Conservation (phyloP, 2,797 vertebrate genomes). For the Oreortyx pictus region DNA sequence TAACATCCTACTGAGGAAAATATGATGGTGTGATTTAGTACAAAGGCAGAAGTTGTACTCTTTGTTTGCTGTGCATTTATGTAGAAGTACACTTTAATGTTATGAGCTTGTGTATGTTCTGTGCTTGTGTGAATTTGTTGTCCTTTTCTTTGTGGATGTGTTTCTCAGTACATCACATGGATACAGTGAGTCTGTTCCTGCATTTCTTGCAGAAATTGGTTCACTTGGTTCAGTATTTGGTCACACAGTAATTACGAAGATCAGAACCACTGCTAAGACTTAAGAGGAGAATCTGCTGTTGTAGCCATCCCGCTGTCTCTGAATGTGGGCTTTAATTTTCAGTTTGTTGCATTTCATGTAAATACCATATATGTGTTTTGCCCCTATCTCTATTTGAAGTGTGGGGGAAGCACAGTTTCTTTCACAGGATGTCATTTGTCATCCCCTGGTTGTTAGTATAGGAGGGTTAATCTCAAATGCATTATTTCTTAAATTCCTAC, state of each 20-base stretch:
- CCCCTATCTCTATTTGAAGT: not conserved
- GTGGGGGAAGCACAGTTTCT: not conserved
- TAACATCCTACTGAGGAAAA: not conserved
- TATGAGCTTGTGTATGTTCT: not conserved
- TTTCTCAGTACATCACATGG: not conserved
- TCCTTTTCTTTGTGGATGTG: not conserved
- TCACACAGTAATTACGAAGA: not conserved
- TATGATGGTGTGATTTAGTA: not conserved
- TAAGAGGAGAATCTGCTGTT: not conserved
- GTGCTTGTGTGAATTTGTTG: not conserved
- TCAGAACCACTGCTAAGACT: not conserved
- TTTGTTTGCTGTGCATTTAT: not conserved
- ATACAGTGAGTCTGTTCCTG: not conserved
- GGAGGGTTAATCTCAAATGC: conserved; percentile 18
- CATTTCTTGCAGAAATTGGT: not conserved
- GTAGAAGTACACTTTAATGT: not conserved
- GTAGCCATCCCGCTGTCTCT: not conserved
- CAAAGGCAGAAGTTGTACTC: not conserved
- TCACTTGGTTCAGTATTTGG: not conserved
- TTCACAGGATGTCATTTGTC: not conserved
- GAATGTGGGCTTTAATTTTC: not conserved
- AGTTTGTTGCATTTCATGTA: not conserved
- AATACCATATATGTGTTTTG: not conserved
- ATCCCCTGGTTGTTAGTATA: not conserved
- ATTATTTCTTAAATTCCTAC: conserved; percentile 44